Evolutionary conservation across 2,888 invertebrate species (phyloP), one percentile per base, ranked within the genome.

Genomic region (Platycnemis pennipes): DNA sequence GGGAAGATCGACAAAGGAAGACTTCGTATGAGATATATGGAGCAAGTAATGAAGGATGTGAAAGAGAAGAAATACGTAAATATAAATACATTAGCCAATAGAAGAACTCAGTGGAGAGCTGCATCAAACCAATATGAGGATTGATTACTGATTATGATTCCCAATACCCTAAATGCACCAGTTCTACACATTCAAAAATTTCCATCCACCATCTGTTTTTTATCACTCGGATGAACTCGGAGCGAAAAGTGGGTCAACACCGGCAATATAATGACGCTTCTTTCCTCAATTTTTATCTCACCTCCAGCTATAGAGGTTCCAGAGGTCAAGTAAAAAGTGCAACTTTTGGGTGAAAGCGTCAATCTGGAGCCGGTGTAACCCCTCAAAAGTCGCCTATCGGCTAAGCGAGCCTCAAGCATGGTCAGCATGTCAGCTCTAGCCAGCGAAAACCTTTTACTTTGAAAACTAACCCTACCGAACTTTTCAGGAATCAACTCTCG

Each of bases 381-480:
- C 37, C 77, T 77, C 77, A 11, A 77, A 31, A 16, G 37, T 37
- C 13, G 0, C 77, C 77, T 11, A 77, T 77, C 77, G 37, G 37
- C 77, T 37, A 37, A 11, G 77, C 37, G 31, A 77, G 77, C 31
- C 77, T 77, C 37, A 11, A 77, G 77, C 37, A 26, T 77, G 37
- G 77, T 77, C 77, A 77, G 77, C 77, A 77, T 77, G 77, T 77
- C 77, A 77, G 37, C 77, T 77, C 77, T 37, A 77, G 37, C 77
- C 37, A 77, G 16, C 77, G 31, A 77, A 77, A 77, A 77, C 77
- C 77, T 77, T n/a, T 77, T 77, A 77, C 77, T 77, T 77, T 77
- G 77, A 77, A 77, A 77, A 77, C 77, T 77, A 77, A 77, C 77
- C 77, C 77, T 26, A 77, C 37, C 77, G 77, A 77, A 77, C 77